A percentile compares a stretch with the other conserved stretches of the same genome.
Evolutionary conservation across 2,888 invertebrate species (phyloP).

Genomic region (Rotaria socialis): DNA sequence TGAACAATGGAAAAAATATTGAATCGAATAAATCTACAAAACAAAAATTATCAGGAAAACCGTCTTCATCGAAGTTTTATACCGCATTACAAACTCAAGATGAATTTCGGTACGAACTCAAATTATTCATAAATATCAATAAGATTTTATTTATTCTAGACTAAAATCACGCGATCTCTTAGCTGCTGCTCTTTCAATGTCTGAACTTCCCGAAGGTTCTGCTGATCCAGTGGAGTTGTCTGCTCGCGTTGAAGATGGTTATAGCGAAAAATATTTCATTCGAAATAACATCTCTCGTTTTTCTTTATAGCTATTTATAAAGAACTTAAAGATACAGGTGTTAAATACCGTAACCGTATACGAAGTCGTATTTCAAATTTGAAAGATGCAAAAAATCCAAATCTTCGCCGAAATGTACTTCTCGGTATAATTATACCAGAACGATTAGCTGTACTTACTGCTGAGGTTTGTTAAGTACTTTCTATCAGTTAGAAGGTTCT

Average conservation of each 20-base stretch:
- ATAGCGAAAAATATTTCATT: not conserved
- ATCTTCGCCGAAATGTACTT: constrained; percentile 81
- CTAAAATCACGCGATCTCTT: constrained; percentile 4
- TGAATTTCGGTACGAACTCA: not conserved
- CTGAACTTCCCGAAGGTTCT: constrained; percentile 49
- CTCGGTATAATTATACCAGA: constrained; percentile 77
- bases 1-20: not conserved
- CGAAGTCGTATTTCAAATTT: constrained; percentile 93
- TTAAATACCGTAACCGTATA: constrained; percentile 89
- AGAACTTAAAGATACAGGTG: constrained; percentile 87
- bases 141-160: not conserved
- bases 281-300: not conserved
- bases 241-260: constrained; percentile 13
- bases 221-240: constrained; percentile 50
- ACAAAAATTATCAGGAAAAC: not conserved
- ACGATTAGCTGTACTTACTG: constrained; percentile 85
- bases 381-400: constrained; percentile 89
- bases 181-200: not conserved
- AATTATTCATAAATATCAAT: not conserved
- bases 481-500: too few relatives aligned
- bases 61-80: not conserved
- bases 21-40: not conserved
- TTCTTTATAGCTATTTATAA: constrained; percentile 67
- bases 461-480: constrained; percentile 61
- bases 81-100: not conserved